phyloP scores from a whole-genome alignment of 1,140 invertebrate genomes.

The Kradibia gibbosae region DNA sequence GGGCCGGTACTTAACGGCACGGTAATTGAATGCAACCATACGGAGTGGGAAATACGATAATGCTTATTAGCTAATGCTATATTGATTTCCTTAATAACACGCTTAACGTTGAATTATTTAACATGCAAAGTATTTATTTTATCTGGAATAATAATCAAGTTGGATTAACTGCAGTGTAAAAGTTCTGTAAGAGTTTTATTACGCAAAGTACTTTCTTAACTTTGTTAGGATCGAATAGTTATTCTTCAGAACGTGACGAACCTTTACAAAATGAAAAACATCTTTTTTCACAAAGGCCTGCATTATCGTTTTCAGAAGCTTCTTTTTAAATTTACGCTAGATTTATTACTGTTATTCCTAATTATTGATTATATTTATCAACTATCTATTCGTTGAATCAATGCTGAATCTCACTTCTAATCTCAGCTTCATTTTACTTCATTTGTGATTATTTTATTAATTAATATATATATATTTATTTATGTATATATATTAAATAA shows the following conservation, averaged over 20 bases:
- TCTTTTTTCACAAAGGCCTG: neutral
- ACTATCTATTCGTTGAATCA: neutral
- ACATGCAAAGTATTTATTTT: neutral
- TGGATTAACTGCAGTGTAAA: neutral
- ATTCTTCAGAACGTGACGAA: neutral
- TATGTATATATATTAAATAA: too few relatives aligned
- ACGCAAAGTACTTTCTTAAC: neutral
- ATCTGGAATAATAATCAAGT: neutral
- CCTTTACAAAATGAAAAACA: neutral
- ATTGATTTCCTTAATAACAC: neutral
- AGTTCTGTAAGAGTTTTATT: neutral
- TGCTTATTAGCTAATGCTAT: constrained; percentile 16
- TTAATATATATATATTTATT: too few relatives aligned
- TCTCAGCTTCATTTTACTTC: too few relatives aligned
- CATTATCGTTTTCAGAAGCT: neutral
- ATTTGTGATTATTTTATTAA: neutral
- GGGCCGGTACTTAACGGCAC: neutral
- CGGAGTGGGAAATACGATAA: constrained; percentile 10
- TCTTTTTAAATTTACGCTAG: neutral
- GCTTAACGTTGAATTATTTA: neutral
- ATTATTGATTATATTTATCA: neutral
- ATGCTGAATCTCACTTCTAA: neutral
- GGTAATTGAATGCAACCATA: constrained; percentile 16
- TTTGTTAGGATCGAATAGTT: neutral
- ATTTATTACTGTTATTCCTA: too few relatives aligned